phyloP scores from a whole-genome alignment of 2,113 vertebrate genomes.

The Pipra filicauda region DNA sequence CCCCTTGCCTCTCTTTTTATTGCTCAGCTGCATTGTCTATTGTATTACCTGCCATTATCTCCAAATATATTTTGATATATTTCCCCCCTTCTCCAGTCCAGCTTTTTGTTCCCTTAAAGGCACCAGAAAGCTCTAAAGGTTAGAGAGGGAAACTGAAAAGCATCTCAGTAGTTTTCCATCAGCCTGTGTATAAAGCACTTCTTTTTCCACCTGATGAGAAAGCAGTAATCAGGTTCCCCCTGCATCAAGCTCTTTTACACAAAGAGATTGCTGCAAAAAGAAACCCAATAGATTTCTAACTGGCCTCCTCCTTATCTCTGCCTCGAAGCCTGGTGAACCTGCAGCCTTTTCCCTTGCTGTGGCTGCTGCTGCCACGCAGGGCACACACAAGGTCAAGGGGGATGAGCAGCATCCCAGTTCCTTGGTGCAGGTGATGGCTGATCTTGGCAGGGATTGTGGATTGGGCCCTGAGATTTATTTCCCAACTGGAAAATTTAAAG shows the following conservation, averaged over 20 bases:
- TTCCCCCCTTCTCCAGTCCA: neutral
- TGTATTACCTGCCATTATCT: slow-evolving; percentile 34
- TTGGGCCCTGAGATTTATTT: neutral
- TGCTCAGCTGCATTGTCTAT: neutral
- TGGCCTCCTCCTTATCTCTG: slow-evolving; percentile 9
- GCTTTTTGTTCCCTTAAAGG: slow-evolving; percentile 43
- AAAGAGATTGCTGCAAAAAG: slow-evolving; percentile 36
- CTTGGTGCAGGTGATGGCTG: rapidly evolving
- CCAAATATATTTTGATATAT: slow-evolving; percentile 51
- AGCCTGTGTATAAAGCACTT: slow-evolving; percentile 48
- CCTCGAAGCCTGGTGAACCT: neutral
- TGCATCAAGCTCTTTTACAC: slow-evolving; percentile 40
- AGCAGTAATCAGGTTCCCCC: slow-evolving; percentile 50
- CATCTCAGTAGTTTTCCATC: slow-evolving; percentile 65
- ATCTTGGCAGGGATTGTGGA: neutral
- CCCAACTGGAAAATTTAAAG: neutral
- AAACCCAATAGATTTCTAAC: slow-evolving; percentile 42
- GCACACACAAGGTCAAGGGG: neutral
- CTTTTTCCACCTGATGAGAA: slow-evolving; percentile 60
- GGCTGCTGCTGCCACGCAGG: neutral
- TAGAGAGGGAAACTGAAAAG: slow-evolving; percentile 38
- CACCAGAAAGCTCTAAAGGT: slow-evolving; percentile 25
- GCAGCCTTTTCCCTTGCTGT: neutral
- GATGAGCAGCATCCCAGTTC: neutral
- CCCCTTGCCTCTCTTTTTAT: neutral